These are phyloP conservation scores for Puma concolor DNA, from an alignment of 2,113 vertebrate species.

Conservation along the genomic window DNA sequence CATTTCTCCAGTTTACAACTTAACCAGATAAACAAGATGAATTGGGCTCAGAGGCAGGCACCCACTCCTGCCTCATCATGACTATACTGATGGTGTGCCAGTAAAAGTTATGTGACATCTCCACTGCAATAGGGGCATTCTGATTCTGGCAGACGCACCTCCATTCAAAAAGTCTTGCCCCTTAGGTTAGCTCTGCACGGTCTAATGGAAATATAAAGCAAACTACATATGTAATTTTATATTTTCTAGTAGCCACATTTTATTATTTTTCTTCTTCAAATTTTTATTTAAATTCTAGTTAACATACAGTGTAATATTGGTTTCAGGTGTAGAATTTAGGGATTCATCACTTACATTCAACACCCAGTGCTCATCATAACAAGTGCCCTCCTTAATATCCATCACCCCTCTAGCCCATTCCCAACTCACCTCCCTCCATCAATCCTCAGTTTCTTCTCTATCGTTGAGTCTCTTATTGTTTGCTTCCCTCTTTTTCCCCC, in stretches of 20 bases:
- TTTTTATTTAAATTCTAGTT: too few relatives aligned
- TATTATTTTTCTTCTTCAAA: too few relatives aligned
- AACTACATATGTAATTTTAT: not conserved
- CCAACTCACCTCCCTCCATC: too few relatives aligned
- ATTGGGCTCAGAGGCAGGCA: not conserved
- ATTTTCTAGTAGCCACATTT: not conserved
- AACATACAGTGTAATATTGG: too few relatives aligned
- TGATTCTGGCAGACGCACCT: not conserved
- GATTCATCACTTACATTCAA: too few relatives aligned
- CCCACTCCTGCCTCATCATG: not conserved
- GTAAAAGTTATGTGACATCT: not conserved
- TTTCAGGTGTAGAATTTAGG: too few relatives aligned
- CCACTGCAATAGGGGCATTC: not conserved
- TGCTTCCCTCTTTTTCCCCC: too few relatives aligned
- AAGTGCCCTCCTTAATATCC: too few relatives aligned
- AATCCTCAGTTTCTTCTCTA: too few relatives aligned
- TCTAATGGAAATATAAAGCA: not conserved
- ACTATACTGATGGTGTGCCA: not conserved
- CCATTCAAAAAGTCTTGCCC: not conserved
- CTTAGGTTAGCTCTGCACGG: not conserved
- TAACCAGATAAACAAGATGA: not conserved
- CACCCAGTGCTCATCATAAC: too few relatives aligned
- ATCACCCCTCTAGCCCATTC: too few relatives aligned
- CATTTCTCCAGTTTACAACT: not conserved
- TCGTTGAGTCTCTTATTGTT: too few relatives aligned